Base-by-base conservation (phyloP, 2,797 vertebrate species). In the Erethizon dorsatum region DNA sequence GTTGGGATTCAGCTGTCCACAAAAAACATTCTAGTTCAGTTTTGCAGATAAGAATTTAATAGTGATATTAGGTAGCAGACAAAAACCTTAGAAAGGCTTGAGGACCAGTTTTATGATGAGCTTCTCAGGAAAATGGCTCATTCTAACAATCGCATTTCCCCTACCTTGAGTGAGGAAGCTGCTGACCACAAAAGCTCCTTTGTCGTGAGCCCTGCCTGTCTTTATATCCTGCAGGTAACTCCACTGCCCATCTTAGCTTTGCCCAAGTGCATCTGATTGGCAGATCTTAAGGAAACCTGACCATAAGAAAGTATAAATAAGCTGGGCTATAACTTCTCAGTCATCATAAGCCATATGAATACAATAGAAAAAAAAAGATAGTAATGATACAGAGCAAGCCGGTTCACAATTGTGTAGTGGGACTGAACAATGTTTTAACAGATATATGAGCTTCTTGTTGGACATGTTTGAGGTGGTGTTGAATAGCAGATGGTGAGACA, bases 241-340 rank as follows among this genome's bases (percentile, higher is more conserved):
- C 17, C 33, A 6, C 50, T 61, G 1, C 8, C 6, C 12, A 3
- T 0, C 6, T 17, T 41, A 17, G 18, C 17, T 5, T 31, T 5
- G 15, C 11, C 14, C 6, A 1, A 14, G 2, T 4, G 0, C 7
- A 4, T 50, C 15, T 50, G 31, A 77, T 14, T 14, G 50, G 28
- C 33, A 31, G 26, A 47, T 28, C 14, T 20, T 22, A 37, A 9
- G 33, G n/a, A 65, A 91, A 33, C 6, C 0, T 20, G 45, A 59
- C 1, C 13, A 0, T 24, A 22, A 26, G 37, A 28, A 54, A 47
- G 14, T 57, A 8, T 26, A 37, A 59, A 22, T 20, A 75, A 11
- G 71, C 2, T 80, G 13, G 37, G 12, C 41, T 50, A n/a, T 2
- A 37, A 50, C 54, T 31, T 88, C 45, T 31, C 2, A 45, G 10